Percentiles rank a stretch among this genome's conserved stretches.
Conservation (phyloP, 2,888 invertebrate species). For the Spicauda simplicius region DNA sequence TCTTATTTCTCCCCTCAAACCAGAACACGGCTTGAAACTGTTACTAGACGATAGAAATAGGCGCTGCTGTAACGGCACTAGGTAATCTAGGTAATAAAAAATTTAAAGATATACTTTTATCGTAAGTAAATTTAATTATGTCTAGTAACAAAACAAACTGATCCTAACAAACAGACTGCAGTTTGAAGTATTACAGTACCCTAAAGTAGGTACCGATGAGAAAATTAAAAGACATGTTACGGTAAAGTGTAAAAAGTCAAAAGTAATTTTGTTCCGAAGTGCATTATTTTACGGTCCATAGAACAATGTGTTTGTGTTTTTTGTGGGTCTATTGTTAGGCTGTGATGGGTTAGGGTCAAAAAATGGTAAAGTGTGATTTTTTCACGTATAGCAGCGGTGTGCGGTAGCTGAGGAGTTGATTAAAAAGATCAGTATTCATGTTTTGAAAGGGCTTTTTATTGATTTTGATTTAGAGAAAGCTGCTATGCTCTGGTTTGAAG, state of each 20-base stretch:
- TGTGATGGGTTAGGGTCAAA: constrained; percentile 21
- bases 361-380: constrained; percentile 16
- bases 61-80: no score
- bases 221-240: constrained; percentile 38
- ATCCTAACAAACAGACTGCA: no score
- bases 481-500: neutral
- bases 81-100: no score
- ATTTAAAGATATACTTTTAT: no score
- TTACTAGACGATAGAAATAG: no score
- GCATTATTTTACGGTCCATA: constrained; percentile 37
- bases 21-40: no score
- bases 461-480: constrained; percentile 9
- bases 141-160: no score
- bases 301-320: constrained; percentile 35
- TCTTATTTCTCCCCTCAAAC: no score
- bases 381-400: constrained; percentile 16
- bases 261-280: constrained; percentile 35
- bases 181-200: neutral
- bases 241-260: constrained; percentile 35
- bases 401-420: constrained; percentile 19
- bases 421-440: constrained; percentile 19
- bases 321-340: constrained; percentile 28
- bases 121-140: no score
- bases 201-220: constrained; percentile 28
- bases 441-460: constrained; percentile 1